Evolutionary conservation across 1,140 invertebrate genomes (phyloP).

Genomic region (Drosophila oshimai): DNA sequence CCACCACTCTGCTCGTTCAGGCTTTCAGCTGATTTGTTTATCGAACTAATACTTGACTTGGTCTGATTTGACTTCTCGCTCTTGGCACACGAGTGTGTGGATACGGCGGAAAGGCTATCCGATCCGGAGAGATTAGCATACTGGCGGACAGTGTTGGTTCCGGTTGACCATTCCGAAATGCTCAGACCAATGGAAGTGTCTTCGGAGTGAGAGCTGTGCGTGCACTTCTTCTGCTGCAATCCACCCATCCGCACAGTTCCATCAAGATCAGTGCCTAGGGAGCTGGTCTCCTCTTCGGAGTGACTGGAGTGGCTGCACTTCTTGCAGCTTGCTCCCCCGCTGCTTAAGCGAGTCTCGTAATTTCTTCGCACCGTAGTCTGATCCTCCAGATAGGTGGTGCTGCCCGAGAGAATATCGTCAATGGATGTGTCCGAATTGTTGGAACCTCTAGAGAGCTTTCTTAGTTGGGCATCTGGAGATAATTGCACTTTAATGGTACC

Average conservation of each 20-base stretch:
- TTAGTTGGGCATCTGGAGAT: constrained; percentile 84
- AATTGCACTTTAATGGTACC: constrained; percentile 84
- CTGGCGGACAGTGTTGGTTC: constrained; percentile 90
- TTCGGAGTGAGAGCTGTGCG: constrained; percentile 91
- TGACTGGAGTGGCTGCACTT: constrained; percentile 86
- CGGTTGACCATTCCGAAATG: constrained; percentile 92
- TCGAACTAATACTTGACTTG: constrained; percentile 83
- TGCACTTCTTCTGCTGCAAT: constrained; percentile 89
- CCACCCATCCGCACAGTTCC: constrained; percentile 89
- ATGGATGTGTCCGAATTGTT: constrained; percentile 86
- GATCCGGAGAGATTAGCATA: constrained; percentile 88
- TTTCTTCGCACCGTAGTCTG: constrained; percentile 75
- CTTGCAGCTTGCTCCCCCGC: constrained; percentile 83
- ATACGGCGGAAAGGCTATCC: constrained; percentile 85
- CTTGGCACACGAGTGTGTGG: constrained; percentile 84
- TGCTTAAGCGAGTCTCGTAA: constrained; percentile 77
- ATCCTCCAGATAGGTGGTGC: constrained; percentile 81
- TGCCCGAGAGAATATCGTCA: constrained; percentile 85
- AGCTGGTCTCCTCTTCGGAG: constrained; percentile 87
- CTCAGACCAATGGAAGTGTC: constrained; percentile 92
- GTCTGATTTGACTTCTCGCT: constrained; percentile 86
- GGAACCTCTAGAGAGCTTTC: constrained; percentile 86
- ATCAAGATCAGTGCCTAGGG: constrained; percentile 88
- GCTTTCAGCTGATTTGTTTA: constrained; percentile 82
- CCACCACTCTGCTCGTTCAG: constrained; percentile 75